Conservation (phyloP, 2,888 invertebrate genomes). For the Pharmacophagus antenor region DNA sequence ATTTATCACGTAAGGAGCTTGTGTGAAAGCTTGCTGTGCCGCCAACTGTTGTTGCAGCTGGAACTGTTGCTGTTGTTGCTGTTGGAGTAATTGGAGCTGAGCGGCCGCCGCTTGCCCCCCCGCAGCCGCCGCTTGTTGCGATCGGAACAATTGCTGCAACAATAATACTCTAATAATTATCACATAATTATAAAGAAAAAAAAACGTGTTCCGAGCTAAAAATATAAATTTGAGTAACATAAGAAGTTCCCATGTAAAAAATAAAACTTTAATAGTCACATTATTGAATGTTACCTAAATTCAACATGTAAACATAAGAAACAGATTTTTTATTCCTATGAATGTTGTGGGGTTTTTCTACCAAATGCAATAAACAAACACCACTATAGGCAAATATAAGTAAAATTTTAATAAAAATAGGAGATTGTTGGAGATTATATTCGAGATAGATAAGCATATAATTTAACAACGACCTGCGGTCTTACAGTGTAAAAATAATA, state of each 20-base stretch:
- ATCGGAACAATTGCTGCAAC: slow-evolving; percentile 93
- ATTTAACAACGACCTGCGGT: not conserved
- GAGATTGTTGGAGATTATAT: too few species aligned
- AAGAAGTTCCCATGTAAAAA: too few species aligned
- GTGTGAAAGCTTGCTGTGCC: slow-evolving; percentile 87
- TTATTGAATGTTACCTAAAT: too few species aligned
- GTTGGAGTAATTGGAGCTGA: slow-evolving; percentile 86
- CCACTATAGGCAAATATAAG: too few species aligned
- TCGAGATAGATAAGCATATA: not conserved
- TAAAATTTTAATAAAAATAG: too few species aligned
- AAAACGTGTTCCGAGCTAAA: too few species aligned
- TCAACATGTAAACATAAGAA: too few species aligned
- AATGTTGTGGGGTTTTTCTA: too few species aligned
- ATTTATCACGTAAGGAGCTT: slow-evolving; percentile 93
- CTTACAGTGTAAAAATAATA: not conserved
- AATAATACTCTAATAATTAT: slow-evolving; percentile 38
- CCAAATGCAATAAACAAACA: too few species aligned
- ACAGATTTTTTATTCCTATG: too few species aligned
- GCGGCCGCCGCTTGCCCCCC: slow-evolving; percentile 83
- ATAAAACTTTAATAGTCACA: too few species aligned
- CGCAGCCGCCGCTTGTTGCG: slow-evolving; percentile 88
- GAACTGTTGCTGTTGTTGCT: slow-evolving; percentile 88
- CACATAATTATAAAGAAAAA: not conserved
- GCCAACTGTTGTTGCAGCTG: slow-evolving; percentile 90
- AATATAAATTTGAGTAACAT: too few species aligned